These are phyloP conservation scores for Nephrotoma appendiculata DNA, from an alignment of 2,888 invertebrate species.

Conservation along the genomic window DNA sequence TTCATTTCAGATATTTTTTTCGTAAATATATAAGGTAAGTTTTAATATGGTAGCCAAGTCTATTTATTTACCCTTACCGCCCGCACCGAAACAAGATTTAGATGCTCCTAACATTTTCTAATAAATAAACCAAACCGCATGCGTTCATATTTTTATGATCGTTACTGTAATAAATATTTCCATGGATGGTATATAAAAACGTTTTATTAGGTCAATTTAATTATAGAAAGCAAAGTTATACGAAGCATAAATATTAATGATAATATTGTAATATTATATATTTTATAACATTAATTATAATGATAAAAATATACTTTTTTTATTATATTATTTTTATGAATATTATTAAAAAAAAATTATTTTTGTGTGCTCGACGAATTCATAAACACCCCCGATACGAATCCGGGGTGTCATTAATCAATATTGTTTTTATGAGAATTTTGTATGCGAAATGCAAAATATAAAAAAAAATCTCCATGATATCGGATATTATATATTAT, in stretches of 20 bases:
- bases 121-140: neutral
- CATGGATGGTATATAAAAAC: neutral
- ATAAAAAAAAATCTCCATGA: too few relatives aligned
- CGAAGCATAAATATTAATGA: neutral
- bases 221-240: neutral
- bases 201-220: neutral
- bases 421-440: neutral
- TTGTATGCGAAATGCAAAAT: neutral
- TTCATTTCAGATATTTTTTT: neutral
- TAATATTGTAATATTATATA: neutral
- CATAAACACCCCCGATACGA: neutral
- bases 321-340: neutral
- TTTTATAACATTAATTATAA: neutral
- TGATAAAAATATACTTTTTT: neutral
- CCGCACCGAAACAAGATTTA: neutral
- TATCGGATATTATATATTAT: neutral
- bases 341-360: neutral
- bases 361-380: neutral
- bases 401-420: neutral
- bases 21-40: neutral
- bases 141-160: neutral
- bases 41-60: neutral
- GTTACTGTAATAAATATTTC: neutral
- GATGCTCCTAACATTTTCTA: neutral
- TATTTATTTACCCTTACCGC: neutral